Base-by-base conservation (phyloP, 1,140 invertebrate species). In the Manduca sexta region DNA sequence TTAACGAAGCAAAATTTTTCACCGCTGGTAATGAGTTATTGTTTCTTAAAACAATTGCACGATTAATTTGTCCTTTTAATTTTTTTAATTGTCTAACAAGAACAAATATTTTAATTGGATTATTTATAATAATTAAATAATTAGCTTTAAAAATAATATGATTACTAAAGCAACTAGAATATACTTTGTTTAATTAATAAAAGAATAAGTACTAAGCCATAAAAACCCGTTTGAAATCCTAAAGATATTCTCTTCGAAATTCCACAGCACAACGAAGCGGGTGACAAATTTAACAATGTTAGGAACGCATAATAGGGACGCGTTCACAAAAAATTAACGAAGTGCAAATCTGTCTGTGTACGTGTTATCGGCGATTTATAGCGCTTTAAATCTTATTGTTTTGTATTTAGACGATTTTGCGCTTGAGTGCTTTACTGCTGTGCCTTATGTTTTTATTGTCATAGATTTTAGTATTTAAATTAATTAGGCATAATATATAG, bases 211-310 rank as follows among this genome's bases (percentile, higher is more conserved):
- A n/a, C n/a, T n/a, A n/a, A n/a, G n/a, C n/a, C 8, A 26, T 26
- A 26, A 7, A 21, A 21, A 8, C 4, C 8, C 8, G 8, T 26
- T 26, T 8, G 8, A 26, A 26, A 5, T 5, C 21, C 8, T 8
- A 26, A 26, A 26, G 4, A 3, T 26, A 26, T 26, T 49, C 21
- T 26, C 21, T 3, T 26, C 21, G 42, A 38, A 60, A 69, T 80
- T 74, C 49, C 52, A 76, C 74, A 80, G 47, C 69, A 54, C 44
- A 14, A 45, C 56, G 71, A 57, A 57, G 44, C 54, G 45, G 42
- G 57, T 54, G 74, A 81, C 80, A 80, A 81, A 80, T 81, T 80
- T 74, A 79, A 79, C 76, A 76, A 78, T 72, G 73, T 67, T 56
- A 59, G 45, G 43, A 15, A 29, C 56, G 52, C 53, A 43, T 37